Evolutionary conservation across 2,888 invertebrate species (phyloP), one percentile per base, ranked within the genome.

Genomic region (Apotomis capreana): DNA sequence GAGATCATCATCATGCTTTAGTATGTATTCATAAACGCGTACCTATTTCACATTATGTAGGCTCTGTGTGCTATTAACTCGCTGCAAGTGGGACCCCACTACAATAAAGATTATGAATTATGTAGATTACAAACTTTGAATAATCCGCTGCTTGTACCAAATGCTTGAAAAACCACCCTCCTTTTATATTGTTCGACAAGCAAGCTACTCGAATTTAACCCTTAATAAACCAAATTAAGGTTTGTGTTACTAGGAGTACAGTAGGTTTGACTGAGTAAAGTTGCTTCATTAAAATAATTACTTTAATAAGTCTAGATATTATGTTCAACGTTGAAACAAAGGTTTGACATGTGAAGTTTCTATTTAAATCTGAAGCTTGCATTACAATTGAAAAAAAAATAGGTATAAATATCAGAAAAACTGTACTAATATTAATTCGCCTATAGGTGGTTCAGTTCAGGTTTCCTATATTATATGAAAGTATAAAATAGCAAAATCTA

Each of bases 61-160:
- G 5, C 40, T 5, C 5, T 40, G 40, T 40, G 40, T 40, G 40
- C 40, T 10, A 49, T 49, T 49, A 49, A 26, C 58, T 75, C 88
- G 87, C 87, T 82, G 3, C 3, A 78, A 85, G 70, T 77, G 13
- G 4, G 54, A 76, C 86, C 84, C 63, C 75, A 72, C 79, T 79
- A 77, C 69, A 62, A 59, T 72, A 76, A 82, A 84, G 86, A 88
- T 90, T 90, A 90, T 89, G 87, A 91, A 90, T 90, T 91, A 91
- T 91, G 91, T 90, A 90, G 91, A 92, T 90, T 88, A 88, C 86
- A 84, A 89, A 88, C 85, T 87, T 86, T 87, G 87, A 89, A 88
- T 88, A 89, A 88, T 88, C 88, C 87, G 57, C 65, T 55, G 65
- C 65, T 44, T 65, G 65, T 55, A 57, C 65, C 65, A 54, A 65